Evolutionary conservation across 37 sponge, comb jelly and placozoan species (phyloP), one percentile per base, ranked within the genome.

Genomic region (Halichondria panicea): DNA sequence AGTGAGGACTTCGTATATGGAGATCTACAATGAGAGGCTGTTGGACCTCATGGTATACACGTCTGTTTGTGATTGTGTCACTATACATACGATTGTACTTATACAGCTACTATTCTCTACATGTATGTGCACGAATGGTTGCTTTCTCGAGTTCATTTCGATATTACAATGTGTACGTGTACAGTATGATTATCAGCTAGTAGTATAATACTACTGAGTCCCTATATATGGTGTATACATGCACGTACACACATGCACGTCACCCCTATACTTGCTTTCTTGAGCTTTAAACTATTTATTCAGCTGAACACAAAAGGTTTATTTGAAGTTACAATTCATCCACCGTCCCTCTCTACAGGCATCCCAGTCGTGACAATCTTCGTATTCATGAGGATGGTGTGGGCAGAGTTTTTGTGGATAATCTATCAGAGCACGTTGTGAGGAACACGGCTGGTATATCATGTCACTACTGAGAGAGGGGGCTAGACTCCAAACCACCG

Each of bases 21-120:
- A 95, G 54, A 88, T 95, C 39, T 95, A 95, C 84, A 95, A 95
- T 81, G 96, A 95, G 36, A 84, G 79, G 71, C 46, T 95, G 13
- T 80, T 76, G 38, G 96, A 95, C 74, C 65, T 95, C 9, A 63
- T 95, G 68, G 93, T 93, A 72, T 34, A n/a, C n/a, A n/a, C n/a
- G n/a, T n/a, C n/a, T n/a, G n/a, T n/a, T n/a, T n/a, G n/a, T n/a
- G n/a, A 7, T 9, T 42, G 19, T 4, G 41, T 21, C 5, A 48
- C 7, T 18, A 25, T 25, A 35, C 7, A 19, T 50, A 50, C 53
- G 12, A 7, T 30, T 32, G 8, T 66, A 18, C 12, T 21, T 32
- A 19, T 65, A 7, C 25, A 9, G 19, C 60, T 18, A n/a, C n/a
- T n/a, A 7, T 58, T 7, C 25, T 30, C 25, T 19, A 7, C 60